Evolutionary conservation across 2,888 invertebrate genomes (phyloP).

Genomic region (Cataglyphis altisquamis): DNA sequence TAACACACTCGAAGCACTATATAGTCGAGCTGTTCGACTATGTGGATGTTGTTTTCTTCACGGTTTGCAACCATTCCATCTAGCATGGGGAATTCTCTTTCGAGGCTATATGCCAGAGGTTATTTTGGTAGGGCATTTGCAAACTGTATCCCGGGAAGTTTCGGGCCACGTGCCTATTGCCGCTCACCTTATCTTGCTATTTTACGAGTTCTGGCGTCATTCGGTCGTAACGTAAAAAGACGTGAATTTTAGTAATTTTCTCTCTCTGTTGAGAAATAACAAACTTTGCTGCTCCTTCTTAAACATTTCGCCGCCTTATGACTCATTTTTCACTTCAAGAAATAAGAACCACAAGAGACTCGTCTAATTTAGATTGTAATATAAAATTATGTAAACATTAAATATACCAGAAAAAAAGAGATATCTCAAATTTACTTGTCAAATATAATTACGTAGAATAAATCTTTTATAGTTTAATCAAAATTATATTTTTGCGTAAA

Average conservation of each 20-base stretch:
- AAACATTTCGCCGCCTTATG: constrained; percentile 3
- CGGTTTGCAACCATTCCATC: constrained; percentile 43
- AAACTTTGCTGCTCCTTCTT: background rate
- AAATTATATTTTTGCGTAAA: background rate
- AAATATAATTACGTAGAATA: background rate
- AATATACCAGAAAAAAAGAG: background rate
- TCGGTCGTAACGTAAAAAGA: background rate
- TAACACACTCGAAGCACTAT: background rate
- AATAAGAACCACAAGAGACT: background rate
- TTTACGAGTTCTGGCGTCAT: constrained; percentile 32
- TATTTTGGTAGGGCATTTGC: constrained; percentile 64
- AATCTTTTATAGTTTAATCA: background rate
- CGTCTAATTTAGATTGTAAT: constrained; percentile 2
- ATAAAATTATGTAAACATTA: background rate
- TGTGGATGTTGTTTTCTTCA: constrained; percentile 59
- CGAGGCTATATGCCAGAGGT: constrained; percentile 55
- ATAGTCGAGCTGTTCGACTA: constrained; percentile 18
- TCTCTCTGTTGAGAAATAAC: constrained; percentile 11
- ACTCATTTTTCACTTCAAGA: background rate
- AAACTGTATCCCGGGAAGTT: constrained; percentile 63
- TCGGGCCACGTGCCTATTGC: constrained; percentile 55
- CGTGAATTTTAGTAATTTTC: constrained; percentile 19
- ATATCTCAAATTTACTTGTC: background rate
- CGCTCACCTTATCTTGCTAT: constrained; percentile 25
- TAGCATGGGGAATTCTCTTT: constrained; percentile 59